phyloP scores from a whole-genome alignment of 1,140 invertebrate species.

The Macrobrachium rosenbergii region DNA sequence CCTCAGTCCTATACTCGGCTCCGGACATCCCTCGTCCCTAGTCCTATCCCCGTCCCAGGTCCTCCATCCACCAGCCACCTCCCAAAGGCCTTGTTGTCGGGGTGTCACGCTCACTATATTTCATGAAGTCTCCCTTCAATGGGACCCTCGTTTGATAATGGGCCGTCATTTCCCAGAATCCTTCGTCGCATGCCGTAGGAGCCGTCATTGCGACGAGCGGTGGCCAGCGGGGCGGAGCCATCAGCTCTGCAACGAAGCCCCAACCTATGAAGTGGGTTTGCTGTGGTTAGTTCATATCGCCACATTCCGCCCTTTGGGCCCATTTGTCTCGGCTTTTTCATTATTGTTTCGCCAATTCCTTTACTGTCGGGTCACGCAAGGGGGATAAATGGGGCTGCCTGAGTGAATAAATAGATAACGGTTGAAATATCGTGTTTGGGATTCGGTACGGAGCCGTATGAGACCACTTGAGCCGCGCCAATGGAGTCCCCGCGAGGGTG shows the following conservation, averaged over 20 bases:
- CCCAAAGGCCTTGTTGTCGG: constrained; percentile 36
- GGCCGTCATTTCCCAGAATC: constrained; percentile 7
- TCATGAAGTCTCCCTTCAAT: constrained; percentile 48
- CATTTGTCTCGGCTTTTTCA: constrained; percentile 49
- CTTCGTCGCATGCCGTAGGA: background rate
- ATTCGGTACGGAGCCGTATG: constrained; percentile 24
- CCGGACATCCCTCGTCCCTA: too few relatives aligned
- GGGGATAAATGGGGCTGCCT: constrained; percentile 44
- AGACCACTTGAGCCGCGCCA: constrained; percentile 30
- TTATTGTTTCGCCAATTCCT: constrained; percentile 49
- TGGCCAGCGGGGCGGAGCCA: background rate
- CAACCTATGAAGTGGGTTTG: constrained; percentile 42
- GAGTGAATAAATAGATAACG: constrained; percentile 51
- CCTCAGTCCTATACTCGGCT: background rate
- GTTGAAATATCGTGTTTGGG: constrained; percentile 39
- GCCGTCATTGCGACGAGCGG: background rate
- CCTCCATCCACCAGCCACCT: background rate
- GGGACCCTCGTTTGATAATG: constrained; percentile 7
- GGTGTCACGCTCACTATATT: constrained; percentile 51
- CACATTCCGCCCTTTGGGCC: constrained; percentile 45
- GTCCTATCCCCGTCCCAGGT: background rate
- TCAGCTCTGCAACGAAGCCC: background rate
- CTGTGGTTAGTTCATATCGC: constrained; percentile 47
- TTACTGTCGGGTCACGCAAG: constrained; percentile 45
- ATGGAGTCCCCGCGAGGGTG: constrained; percentile 16